Evolutionary conservation across 2,888 invertebrate species (phyloP), one percentile per base, ranked within the genome.

Genomic region (Pogonocherus hispidulus): DNA sequence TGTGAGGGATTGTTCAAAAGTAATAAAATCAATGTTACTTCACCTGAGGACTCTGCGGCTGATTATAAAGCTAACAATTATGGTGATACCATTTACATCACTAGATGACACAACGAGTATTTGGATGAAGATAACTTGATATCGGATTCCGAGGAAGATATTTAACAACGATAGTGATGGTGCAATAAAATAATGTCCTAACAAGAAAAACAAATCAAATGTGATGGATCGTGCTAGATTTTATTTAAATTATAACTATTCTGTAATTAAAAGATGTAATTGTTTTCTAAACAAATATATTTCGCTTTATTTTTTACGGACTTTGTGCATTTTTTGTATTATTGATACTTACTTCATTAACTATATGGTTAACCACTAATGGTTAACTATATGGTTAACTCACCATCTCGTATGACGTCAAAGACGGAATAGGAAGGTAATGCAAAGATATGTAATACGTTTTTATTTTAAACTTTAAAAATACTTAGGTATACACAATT

Each of bases 51-150:
- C 71, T 65, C 78, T 5, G 68, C 73, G 52, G 79, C 79, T 54
- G 79, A 87, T 84, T 74, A 86, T 67, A 74, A 85, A 74, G 88
- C 74, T 71, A 78, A 80, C 84, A 78, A 80, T 84, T 86, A 62
- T 84, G 86, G 89, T 55, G 90, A 90, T 78, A 89, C 89, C 23
- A 87, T 90, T 49, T 87, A 89, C 75, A 89, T 90, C 80, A 86
- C 89, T 82, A 90, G 90, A 89, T 90, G 85, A 86, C 85, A 84
- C 54, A 79, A 83, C 67, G 77, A 79, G 18, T 79, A 76, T 64
- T 77, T 80, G 64, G 83, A 84, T 57, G 82, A 83, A 37, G 82
- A 82, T 70, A 78, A 77, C 52, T 70, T 80, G 23, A 70, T 82
- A 59, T 74, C 80, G 32, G 79, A 81, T 46, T 78, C 80, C 62